These are phyloP conservation scores for Triplophysa siluroides DNA, from an alignment of 2,113 vertebrate species.

Conservation along the genomic window DNA sequence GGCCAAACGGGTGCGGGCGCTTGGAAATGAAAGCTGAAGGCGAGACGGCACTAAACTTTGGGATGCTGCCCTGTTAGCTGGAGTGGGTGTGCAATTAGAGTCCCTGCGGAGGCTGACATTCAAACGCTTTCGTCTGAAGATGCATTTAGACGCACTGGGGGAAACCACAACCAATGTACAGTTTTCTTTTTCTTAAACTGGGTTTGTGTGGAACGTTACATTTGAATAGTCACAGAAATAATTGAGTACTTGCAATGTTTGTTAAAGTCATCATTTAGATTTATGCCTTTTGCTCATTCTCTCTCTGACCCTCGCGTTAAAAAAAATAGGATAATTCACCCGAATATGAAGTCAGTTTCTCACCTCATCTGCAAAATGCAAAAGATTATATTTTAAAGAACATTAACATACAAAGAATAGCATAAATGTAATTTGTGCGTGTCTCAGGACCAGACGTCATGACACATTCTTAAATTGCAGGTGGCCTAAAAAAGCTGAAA, in stretches of 20 bases:
- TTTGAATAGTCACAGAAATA: not conserved
- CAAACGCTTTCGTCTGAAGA: not conserved
- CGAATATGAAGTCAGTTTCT: no score
- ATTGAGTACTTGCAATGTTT: not conserved
- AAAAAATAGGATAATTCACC: no score
- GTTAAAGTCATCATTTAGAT: not conserved
- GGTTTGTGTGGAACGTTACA: not conserved
- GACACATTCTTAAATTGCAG: no score
- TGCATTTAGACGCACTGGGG: constrained; percentile 1
- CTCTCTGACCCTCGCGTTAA: not conserved
- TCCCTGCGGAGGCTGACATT: constrained; percentile 34
- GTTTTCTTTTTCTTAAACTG: not conserved
- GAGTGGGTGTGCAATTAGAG: constrained; percentile 50
- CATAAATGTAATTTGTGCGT: no score
- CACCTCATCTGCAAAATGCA: no score
- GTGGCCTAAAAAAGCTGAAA: no score
- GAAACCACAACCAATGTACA: not conserved
- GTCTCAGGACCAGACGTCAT: no score
- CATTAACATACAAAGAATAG: no score
- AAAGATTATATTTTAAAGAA: no score
- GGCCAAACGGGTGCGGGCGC: constrained; percentile 29
- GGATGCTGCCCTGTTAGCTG: constrained; percentile 9
- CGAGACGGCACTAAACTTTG: constrained; percentile 40
- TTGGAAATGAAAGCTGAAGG: constrained; percentile 43
- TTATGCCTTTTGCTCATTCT: not conserved